Evolutionary conservation across 2,888 invertebrate species (phyloP).

Genomic region (Arge pagana): DNA sequence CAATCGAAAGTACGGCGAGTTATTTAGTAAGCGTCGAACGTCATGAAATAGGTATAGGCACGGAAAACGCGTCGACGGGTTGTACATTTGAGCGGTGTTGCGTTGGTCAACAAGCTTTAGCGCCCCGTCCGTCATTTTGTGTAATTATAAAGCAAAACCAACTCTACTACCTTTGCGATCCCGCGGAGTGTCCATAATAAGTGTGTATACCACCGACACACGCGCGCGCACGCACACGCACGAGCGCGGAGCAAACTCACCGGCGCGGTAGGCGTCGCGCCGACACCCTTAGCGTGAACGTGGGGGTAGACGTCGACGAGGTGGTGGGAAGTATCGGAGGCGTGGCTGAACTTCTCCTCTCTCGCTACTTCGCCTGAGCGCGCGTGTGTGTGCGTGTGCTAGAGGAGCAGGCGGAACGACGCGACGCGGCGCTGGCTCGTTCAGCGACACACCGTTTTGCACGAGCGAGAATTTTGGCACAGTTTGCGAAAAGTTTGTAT

Average conservation of each 20-base stretch:
- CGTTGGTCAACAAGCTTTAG: slow-evolving; percentile 33
- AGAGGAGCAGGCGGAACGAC: slow-evolving; percentile 37
- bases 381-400: slow-evolving; percentile 24
- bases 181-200: slow-evolving; percentile 22
- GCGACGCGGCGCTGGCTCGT: slow-evolving; percentile 39
- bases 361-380: slow-evolving; percentile 34
- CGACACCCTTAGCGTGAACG: slow-evolving; percentile 55
- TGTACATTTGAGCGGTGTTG: slow-evolving; percentile 27
- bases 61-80: slow-evolving; percentile 2
- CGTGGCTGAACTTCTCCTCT: slow-evolving; percentile 41
- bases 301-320: slow-evolving; percentile 41
- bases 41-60: no score
- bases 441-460: slow-evolving; percentile 30
- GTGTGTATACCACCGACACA: no score
- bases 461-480: slow-evolving; percentile 49
- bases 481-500: slow-evolving; percentile 44
- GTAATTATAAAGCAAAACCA: slow-evolving; percentile 38
- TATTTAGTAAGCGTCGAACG: no score
- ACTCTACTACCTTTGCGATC: slow-evolving; percentile 23
- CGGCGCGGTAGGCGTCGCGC: slow-evolving; percentile 51
- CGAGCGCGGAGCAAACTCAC: slow-evolving; percentile 26
- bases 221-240: slow-evolving; percentile 16
- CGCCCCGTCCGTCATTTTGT: slow-evolving; percentile 34
- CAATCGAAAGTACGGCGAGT: no score
- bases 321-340: slow-evolving; percentile 60